A percentile compares a stretch with the other conserved stretches of the same genome.
Evolutionary conservation across 2,113 vertebrate species (phyloP).

Genomic region (Furnarius figulus): DNA sequence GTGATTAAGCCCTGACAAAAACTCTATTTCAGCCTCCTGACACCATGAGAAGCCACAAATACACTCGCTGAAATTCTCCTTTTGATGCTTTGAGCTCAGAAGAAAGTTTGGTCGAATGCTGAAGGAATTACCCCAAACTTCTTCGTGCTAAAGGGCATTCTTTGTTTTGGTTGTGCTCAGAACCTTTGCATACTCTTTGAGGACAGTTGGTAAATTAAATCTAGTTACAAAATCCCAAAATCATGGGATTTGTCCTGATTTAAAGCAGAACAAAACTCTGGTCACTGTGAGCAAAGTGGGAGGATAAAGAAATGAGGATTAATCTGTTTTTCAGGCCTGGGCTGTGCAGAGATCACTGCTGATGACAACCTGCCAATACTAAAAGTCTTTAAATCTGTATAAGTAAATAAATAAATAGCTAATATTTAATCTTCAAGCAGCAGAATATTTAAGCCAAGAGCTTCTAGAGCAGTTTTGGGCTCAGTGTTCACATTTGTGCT

Average conservation of each 20-base stretch:
- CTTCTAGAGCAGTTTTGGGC: neutral
- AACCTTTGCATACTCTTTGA: neutral
- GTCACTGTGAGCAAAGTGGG: neutral
- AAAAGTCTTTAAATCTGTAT: too few species aligned
- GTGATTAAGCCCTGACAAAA: slow-evolving; percentile 40
- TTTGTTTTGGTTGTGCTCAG: neutral
- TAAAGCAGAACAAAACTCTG: neutral
- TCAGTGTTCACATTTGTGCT: neutral
- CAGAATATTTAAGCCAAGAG: neutral
- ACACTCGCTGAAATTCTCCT: neutral
- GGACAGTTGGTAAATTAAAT: neutral
- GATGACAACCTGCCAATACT: neutral
- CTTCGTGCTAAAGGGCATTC: neutral
- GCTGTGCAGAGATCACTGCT: neutral
- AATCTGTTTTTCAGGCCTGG: neutral
- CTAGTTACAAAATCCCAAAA: neutral
- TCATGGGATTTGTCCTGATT: neutral
- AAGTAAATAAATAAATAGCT: neutral
- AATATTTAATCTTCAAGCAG: neutral
- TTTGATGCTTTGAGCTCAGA: slow-evolving; percentile 26
- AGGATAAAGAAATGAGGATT: neutral
- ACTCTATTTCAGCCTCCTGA: neutral
- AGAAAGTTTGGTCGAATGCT: neutral
- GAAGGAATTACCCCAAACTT: neutral
- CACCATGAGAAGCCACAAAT: slow-evolving; percentile 8